phyloP scores from a whole-genome alignment of 2,888 invertebrate species.

The Automeris io region DNA sequence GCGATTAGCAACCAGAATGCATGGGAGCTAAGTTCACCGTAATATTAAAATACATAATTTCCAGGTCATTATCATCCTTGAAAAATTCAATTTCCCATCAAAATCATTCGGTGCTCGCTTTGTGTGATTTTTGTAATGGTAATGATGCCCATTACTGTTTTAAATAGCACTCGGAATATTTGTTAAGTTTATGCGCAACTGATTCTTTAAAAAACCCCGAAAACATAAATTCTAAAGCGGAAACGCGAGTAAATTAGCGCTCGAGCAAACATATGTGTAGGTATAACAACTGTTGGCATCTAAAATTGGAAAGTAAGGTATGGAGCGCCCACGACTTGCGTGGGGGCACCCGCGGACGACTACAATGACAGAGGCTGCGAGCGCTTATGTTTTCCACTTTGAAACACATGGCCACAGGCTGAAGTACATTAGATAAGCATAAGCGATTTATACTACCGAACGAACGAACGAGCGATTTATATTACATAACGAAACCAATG shows the following conservation, averaged over 20 bases:
- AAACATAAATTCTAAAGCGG: background rate
- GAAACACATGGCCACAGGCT: constrained; percentile 10
- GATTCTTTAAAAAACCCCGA: background rate
- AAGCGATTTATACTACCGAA: background rate
- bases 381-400: constrained; percentile 20
- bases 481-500: no score
- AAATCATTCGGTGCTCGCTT: no score
- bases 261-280: background rate
- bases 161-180: no score
- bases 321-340: constrained; percentile 37
- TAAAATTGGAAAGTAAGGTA: constrained; percentile 59
- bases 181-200: no score
- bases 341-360: constrained; percentile 32
- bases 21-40: no score
- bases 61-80: no score
- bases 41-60: no score
- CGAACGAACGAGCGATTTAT: no score
- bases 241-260: background rate
- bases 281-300: constrained; percentile 14
- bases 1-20: no score
- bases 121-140: no score
- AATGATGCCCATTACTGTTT: no score
- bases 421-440: constrained; percentile 3
- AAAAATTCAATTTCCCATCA: no score
- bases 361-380: constrained; percentile 23